phyloP scores from a whole-genome alignment of 2,113 vertebrate genomes.

The Cottus gobio region DNA sequence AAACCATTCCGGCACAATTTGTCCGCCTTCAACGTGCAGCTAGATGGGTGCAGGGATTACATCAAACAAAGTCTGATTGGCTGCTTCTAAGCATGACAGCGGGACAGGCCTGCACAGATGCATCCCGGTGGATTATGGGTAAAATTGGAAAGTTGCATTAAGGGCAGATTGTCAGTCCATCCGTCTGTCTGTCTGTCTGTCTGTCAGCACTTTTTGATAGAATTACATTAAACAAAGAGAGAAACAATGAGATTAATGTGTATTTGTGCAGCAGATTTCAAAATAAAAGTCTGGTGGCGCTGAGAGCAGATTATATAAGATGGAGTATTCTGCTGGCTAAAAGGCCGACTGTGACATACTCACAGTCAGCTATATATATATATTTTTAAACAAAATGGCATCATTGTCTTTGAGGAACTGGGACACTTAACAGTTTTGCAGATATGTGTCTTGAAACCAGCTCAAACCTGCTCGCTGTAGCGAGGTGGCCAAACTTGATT shows the following conservation, averaged over 20 bases:
- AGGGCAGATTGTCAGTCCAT: slow-evolving; percentile 30
- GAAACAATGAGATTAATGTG: slow-evolving; percentile 8
- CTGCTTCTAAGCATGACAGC: slow-evolving; percentile 51
- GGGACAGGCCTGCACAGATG: slow-evolving; percentile 39
- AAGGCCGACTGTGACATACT: no score
- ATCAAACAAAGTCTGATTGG: slow-evolving; percentile 64
- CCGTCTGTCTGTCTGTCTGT: slow-evolving; percentile 20
- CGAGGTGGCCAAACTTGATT: no score
- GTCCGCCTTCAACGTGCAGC: slow-evolving; percentile 27
- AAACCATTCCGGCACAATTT: slow-evolving; percentile 36
- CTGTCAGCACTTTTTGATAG: slow-evolving; percentile 36
- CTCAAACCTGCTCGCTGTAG: no score
- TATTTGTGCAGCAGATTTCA: slow-evolving; percentile 6
- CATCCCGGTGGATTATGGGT: slow-evolving; percentile 68
- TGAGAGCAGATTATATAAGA: slow-evolving; percentile 24
- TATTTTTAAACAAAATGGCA: no score
- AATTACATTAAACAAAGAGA: slow-evolving; percentile 11
- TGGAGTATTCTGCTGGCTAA: not conserved
- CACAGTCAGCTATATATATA: no score
- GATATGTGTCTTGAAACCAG: no score
- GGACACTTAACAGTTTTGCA: no score
- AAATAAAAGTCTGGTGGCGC: slow-evolving; percentile 28
- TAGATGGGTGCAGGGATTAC: slow-evolving; percentile 67
- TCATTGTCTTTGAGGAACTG: not conserved
- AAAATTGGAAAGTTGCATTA: slow-evolving; percentile 57